Evolutionary conservation across 53 echinoderm and acorn worm genomes (phyloP), one percentile per base, ranked within the genome.

Genomic region (Holothuria scabra): DNA sequence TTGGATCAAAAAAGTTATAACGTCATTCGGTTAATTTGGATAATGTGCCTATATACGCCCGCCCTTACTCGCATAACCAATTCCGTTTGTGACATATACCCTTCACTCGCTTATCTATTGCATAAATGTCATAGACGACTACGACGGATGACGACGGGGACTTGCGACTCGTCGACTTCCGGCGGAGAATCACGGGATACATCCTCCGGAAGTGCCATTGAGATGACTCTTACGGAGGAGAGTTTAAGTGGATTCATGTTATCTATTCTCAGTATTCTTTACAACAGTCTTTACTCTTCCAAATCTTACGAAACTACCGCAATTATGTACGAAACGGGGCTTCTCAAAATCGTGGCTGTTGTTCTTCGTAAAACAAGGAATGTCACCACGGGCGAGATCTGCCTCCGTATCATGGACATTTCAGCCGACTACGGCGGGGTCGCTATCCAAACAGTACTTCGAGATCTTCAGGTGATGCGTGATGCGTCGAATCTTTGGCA

Each of bases 381-480:
- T 75, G 90, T 93, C 25, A 90, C 90, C 66, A 88, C 89, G 22
- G 94, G 92, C 3, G 97, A 97, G 70, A 68, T 86, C 23, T 97
- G 97, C 72, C 72, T 97, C 20, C 83, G 94, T 38, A 93, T 93
- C 81, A 84, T 97, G n/a, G 88, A 91, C 58, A 86, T 92, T 24
- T 85, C 92, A 34, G 94, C 92, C 32, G 94, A 97, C 81, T 89
- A 90, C 67, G 97, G 97, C 19, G 92, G 92, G 5, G 86, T 79
- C 28, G 87, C 90, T 28, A 92, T 88, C 23, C 74, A 86, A 62
- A 91, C 92, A 56, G 58, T 92, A 21, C 84, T 97, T 28, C 85
- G 90, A 12, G 97, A 97, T 64, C 91, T 92, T 67, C 93, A 94
- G 61, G 97, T 97, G 30, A 97, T 94, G 92, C 88, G 90, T 33